phyloP scores from a whole-genome alignment of 1,140 invertebrate genomes.

The Zaprionus lachaisei region DNA sequence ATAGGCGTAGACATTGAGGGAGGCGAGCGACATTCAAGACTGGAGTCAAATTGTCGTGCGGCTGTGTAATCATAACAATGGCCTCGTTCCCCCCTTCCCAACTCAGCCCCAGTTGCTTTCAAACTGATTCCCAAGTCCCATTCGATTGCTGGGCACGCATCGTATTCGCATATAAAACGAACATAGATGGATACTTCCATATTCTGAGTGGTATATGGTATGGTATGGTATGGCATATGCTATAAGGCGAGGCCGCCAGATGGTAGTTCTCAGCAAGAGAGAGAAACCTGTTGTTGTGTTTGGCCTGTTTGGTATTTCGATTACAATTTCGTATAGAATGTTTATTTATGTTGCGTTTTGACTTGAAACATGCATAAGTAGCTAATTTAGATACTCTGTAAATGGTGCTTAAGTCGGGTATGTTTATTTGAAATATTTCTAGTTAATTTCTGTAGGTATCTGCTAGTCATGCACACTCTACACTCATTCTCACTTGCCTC shows the following conservation, averaged over 20 bases:
- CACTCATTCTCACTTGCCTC: background rate
- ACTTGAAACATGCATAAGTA: constrained; percentile 30
- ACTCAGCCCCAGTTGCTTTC: background rate
- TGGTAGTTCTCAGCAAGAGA: constrained; percentile 41
- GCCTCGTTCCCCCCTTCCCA: background rate
- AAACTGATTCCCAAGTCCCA: constrained; percentile 32
- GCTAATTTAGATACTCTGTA: constrained; percentile 37
- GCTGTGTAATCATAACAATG: constrained; percentile 26
- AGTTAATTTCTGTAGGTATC: background rate
- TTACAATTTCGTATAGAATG: constrained; percentile 58
- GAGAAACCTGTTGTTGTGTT: background rate
- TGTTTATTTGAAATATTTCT: background rate
- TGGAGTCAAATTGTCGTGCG: constrained; percentile 11
- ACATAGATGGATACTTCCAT: constrained; percentile 10
- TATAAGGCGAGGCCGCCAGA: constrained; percentile 44
- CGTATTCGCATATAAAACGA: constrained; percentile 23
- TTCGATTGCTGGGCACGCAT: constrained; percentile 68
- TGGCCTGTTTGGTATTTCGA: constrained; percentile 53
- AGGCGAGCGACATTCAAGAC: background rate
- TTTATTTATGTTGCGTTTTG: constrained; percentile 55
- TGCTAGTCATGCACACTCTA: background rate
- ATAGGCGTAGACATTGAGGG: constrained; percentile 1
- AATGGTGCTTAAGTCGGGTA: background rate
- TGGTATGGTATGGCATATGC: constrained; percentile 14
- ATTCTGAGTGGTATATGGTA: constrained; percentile 6